A percentile compares a stretch with the other conserved stretches of the same genome.
phyloP scores from a whole-genome alignment of 2,797 vertebrate genomes.

The Falco rusticolus region DNA sequence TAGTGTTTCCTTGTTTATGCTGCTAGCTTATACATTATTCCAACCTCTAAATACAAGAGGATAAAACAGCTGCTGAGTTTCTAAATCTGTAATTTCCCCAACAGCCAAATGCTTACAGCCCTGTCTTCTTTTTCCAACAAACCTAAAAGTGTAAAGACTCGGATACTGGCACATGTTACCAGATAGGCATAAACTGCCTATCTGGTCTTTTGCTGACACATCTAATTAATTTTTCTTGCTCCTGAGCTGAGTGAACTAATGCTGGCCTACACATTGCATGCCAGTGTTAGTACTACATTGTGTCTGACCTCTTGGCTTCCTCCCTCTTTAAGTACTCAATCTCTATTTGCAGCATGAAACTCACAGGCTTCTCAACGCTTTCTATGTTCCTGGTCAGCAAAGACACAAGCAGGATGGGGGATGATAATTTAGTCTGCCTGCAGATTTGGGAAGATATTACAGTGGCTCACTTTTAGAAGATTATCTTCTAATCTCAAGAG shows the following conservation, averaged over 20 bases:
- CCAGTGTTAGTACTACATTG: neutral
- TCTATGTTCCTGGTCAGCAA: neutral
- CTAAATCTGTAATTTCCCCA: neutral
- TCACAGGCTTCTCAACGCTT: neutral
- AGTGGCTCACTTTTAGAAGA: neutral
- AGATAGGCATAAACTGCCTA: neutral
- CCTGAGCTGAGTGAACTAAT: neutral
- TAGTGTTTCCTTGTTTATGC: neutral
- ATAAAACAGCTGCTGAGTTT: neutral
- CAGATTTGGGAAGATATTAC: constrained; percentile 11
- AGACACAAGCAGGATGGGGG: neutral
- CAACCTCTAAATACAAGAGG: neutral
- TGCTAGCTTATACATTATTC: neutral
- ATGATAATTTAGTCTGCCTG: neutral
- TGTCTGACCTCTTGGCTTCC: neutral
- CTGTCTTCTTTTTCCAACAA: neutral
- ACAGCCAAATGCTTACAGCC: neutral
- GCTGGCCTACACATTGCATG: neutral
- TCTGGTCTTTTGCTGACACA: neutral
- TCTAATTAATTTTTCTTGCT: neutral
- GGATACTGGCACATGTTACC: neutral
- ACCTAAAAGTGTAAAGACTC: neutral
- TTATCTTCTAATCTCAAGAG: constrained; percentile 11
- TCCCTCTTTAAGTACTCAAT: neutral
- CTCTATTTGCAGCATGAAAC: neutral